These are phyloP conservation scores for Zosterops japonicus DNA, from an alignment of 2,113 vertebrate genomes.

Conservation along the genomic window DNA sequence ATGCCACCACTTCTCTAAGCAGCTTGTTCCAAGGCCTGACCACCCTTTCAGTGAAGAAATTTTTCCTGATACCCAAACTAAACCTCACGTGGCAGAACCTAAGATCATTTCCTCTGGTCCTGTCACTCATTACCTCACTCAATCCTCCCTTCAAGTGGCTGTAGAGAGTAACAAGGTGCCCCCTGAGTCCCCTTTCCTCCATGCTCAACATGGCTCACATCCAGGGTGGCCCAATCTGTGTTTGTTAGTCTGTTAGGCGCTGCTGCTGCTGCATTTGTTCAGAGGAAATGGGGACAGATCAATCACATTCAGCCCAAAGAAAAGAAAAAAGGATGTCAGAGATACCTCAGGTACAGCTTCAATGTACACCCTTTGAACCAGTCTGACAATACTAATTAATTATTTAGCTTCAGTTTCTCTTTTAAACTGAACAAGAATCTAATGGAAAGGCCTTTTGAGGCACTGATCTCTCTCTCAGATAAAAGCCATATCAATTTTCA, in stretches of 20 bases:
- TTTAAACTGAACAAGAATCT: not conserved
- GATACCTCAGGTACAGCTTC: not conserved
- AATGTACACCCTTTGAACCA: not conserved
- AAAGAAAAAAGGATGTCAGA: not conserved
- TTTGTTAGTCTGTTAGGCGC: not conserved
- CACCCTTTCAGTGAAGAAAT: not conserved
- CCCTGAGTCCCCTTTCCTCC: not conserved
- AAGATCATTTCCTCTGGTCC: not conserved
- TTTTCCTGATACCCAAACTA: not conserved
- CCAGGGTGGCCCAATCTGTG: rapidly evolving
- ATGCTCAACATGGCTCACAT: not conserved
- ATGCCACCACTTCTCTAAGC: not conserved
- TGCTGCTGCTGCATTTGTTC: not conserved
- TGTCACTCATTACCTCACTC: not conserved
- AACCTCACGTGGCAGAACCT: not conserved
- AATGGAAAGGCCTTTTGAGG: not conserved
- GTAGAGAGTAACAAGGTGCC: not conserved
- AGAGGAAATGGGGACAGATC: not conserved
- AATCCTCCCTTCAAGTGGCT: not conserved
- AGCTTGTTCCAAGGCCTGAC: not conserved
- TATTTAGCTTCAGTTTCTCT: constrained; percentile 7
- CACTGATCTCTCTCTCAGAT: rapidly evolving
- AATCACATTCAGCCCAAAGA: not conserved
- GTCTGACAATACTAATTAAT: constrained; percentile 1
- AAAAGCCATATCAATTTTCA: not conserved